phyloP scores from a whole-genome alignment of 2,113 vertebrate species.

The Athene noctua region DNA sequence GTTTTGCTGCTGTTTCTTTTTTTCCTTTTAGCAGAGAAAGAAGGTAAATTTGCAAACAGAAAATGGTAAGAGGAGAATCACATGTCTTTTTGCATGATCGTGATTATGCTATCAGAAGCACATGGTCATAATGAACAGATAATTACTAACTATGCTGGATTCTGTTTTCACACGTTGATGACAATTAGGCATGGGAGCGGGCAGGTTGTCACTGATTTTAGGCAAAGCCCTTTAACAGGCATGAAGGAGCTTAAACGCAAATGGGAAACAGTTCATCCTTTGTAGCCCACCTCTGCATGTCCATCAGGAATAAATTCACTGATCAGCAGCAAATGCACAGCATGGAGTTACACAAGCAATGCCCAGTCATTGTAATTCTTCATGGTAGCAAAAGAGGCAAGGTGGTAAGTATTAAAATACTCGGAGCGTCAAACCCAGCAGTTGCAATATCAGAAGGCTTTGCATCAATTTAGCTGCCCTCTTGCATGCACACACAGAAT shows the following conservation, averaged over 20 bases:
- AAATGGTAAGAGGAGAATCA: background rate
- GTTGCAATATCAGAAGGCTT: background rate
- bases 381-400: background rate
- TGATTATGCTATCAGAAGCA: background rate
- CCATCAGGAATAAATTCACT: background rate
- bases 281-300: background rate
- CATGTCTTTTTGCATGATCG: background rate
- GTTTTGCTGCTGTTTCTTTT: background rate
- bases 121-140: background rate
- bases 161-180: conserved; percentile 32
- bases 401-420: background rate
- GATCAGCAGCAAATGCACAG: background rate
- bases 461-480: background rate
- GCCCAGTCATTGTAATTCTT: background rate
- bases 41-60: background rate
- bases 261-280: background rate
- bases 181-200: background rate
- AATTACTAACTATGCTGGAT: background rate
- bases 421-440: background rate
- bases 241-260: background rate
- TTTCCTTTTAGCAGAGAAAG: background rate
- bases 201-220: conserved; percentile 17
- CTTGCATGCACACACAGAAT: background rate
- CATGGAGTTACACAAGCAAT: background rate
- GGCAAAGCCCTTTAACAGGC: background rate